Percentiles rank a stretch among this genome's conserved stretches.
Conservation (phyloP, 2,797 vertebrate genomes). For the Dallia pectoralis region DNA sequence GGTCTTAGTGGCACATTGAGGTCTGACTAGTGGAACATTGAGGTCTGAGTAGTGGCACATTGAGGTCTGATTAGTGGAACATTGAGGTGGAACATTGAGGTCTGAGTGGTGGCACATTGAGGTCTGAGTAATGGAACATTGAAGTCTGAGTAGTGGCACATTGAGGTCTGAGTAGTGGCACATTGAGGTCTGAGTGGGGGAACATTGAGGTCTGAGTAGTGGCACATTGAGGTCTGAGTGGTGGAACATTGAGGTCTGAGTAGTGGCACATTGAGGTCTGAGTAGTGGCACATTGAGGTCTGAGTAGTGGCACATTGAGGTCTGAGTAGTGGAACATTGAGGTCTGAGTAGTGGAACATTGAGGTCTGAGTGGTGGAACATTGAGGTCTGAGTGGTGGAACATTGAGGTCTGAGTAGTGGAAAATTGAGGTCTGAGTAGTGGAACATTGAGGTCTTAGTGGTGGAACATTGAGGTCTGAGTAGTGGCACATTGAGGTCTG, state of each 20-base stretch:
- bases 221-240: slow-evolving; percentile 2
- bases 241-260: not conserved
- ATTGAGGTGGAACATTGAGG: not conserved
- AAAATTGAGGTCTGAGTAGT: not conserved
- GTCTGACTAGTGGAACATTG: not conserved
- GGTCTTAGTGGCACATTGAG: not conserved
- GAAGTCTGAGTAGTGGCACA: not conserved
- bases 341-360: not conserved
- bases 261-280: not conserved
- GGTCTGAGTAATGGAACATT: not conserved
- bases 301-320: not conserved
- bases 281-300: not conserved
- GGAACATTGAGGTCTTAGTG: not conserved
- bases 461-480: not conserved
- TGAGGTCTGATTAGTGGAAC: not conserved
- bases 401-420: not conserved
- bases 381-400: not conserved
- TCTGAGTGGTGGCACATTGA: not conserved
- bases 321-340: not conserved
- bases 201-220: not conserved
- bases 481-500: not conserved
- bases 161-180: not conserved
- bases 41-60: not conserved
- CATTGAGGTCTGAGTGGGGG: not conserved
- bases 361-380: not conserved